Evolutionary conservation across 1,140 invertebrate genomes (phyloP), one percentile per base, ranked within the genome.

Genomic region (Nymphalis io): DNA sequence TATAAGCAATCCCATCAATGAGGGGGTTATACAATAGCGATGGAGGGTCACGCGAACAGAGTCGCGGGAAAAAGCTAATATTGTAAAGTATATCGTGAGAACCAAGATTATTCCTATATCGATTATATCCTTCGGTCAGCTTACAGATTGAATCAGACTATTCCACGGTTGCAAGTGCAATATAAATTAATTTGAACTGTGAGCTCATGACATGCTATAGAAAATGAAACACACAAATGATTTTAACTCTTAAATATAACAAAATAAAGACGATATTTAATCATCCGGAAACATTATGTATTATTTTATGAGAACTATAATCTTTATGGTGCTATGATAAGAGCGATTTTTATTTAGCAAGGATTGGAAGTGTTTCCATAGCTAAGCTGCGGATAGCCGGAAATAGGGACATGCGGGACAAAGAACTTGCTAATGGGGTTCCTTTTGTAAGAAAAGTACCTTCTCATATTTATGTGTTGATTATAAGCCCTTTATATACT

Each of bases 371-470:
- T 63, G 55, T 48, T 39, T 63, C 40, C 33, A 38, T 51, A 40
- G 46, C 18, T 63, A 53, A 63, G 48, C 18, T 40, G 46, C 18
- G 38, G 61, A 63, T 53, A 51, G 61, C 58, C 66, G 66, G 66
- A 60, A 55, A 20, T 38, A 55, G 33, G 27, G 46, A 48, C 44
- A 16, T 38, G 27, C 23, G 65, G 65, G 65, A 68, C 66, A 68
- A 68, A 68, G 57, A 21, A 55, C 38, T 23, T 46, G 48, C 66
- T 68, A 68, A 68, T 68, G 66, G 66, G 33, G 18, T n/a, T 46
- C 8, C 46, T 58, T 60, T 68, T 68, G 66, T 68, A 21, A 55
- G 33, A 2, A n/a, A 68, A 61, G 66, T 61, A 68, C 61, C 57
- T 48, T 16, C 20, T 27, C 21, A 51, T 55, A 23, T 55, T 44